Conservation (phyloP, 2,113 vertebrate genomes). For the Mustela nigripes region DNA sequence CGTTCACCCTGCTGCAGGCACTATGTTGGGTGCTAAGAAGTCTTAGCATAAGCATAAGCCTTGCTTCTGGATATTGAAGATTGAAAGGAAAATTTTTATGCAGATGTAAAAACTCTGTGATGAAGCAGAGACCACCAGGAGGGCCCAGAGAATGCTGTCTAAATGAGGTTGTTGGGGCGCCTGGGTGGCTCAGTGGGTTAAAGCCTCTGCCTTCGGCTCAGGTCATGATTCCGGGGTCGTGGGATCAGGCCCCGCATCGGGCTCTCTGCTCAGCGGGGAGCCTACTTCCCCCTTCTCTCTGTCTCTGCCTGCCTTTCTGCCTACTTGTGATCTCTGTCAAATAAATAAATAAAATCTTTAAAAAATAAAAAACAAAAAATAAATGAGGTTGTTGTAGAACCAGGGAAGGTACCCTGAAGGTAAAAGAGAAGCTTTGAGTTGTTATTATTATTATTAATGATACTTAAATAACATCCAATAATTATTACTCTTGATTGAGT, state of each 20-base stretch:
- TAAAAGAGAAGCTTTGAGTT: background rate
- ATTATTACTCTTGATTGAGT: background rate
- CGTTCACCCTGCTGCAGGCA: background rate
- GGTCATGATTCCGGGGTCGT: too few relatives aligned
- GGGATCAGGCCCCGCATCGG: accelerated
- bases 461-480: background rate
- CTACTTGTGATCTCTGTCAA: too few relatives aligned
- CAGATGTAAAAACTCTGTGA: background rate
- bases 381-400: background rate
- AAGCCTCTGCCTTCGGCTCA: too few relatives aligned
- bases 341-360: too few relatives aligned
- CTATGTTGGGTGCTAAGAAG: background rate
- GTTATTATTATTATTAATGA: background rate
- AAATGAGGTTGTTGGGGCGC: background rate
- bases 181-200: too few relatives aligned
- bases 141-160: background rate
- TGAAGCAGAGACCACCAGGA: background rate
- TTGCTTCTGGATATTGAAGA: background rate
- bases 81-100: background rate
- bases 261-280: too few relatives aligned
- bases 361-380: too few relatives aligned
- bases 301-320: too few relatives aligned
- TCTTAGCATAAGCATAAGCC: background rate
- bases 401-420: background rate
- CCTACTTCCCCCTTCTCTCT: too few relatives aligned